phyloP scores from a whole-genome alignment of 2,888 invertebrate species.

The Phrixothrix hirtus region DNA sequence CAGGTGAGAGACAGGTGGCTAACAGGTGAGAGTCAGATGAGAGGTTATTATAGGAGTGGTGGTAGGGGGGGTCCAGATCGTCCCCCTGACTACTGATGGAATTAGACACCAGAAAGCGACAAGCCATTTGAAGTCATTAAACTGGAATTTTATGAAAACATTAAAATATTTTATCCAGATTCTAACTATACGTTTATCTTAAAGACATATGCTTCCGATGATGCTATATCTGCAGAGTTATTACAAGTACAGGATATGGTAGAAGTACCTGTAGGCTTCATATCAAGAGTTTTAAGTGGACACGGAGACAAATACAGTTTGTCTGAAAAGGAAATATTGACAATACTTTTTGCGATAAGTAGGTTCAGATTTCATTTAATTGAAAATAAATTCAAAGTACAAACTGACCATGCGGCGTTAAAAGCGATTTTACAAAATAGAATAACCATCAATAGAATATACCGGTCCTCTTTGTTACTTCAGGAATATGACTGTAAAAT shows the following conservation, averaged over 20 bases:
- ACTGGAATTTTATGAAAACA: background rate
- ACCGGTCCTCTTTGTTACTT: conserved; percentile 2
- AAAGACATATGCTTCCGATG: too few relatives aligned
- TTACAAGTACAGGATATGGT: too few relatives aligned
- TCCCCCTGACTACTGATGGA: too few relatives aligned
- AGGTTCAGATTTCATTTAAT: conserved; percentile 9
- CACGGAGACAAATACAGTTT: conserved; percentile 2
- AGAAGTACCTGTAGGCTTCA: too few relatives aligned
- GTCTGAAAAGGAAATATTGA: conserved; percentile 14
- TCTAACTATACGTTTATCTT: too few relatives aligned
- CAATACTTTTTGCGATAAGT: conserved; percentile 3
- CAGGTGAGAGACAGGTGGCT: too few relatives aligned
- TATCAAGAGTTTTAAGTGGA: conserved; percentile 2
- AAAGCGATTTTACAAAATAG: background rate
- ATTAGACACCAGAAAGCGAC: background rate
- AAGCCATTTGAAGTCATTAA: background rate
- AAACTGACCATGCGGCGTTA: conserved; percentile 9
- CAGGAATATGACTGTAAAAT: conserved; percentile 10
- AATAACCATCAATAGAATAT: conserved; percentile 5
- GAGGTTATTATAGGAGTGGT: too few relatives aligned
- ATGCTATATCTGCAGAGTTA: too few relatives aligned
- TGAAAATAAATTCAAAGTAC: conserved; percentile 4
- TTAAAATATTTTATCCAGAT: background rate
- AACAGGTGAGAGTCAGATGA: too few relatives aligned
- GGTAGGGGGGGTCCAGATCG: too few relatives aligned